Conservation (phyloP, 2,797 vertebrate species). For the Mormyrops boulengeri region DNA sequence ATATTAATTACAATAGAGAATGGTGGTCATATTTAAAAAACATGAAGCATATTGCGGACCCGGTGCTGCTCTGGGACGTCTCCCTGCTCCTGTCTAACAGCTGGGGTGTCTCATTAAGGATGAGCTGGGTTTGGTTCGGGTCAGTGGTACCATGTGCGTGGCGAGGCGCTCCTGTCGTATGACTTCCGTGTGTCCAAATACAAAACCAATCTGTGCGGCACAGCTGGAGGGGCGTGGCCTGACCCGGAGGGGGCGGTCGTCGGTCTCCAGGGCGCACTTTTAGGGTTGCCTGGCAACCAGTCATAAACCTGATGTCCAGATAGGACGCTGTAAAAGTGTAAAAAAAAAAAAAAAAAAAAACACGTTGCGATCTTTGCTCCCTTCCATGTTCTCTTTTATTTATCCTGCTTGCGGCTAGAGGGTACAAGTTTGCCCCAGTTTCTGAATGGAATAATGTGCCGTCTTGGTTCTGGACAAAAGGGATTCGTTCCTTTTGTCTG, state of each 20-base stretch:
- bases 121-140: neutral
- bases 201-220: neutral
- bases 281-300: slow-evolving; percentile 10
- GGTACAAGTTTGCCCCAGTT: neutral
- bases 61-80: neutral
- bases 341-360: neutral
- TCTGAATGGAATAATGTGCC: neutral
- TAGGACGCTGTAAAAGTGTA: neutral
- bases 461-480: neutral
- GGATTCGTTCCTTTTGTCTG: neutral
- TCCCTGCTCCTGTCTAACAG: neutral
- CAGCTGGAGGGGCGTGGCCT: neutral
- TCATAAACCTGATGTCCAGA: neutral
- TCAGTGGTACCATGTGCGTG: slow-evolving; percentile 10
- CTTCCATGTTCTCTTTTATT: neutral
- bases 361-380: neutral
- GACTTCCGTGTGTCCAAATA: neutral
- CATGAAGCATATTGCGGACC: neutral
- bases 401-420: neutral
- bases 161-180: neutral
- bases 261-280: neutral
- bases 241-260: neutral
- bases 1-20: neutral
- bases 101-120: neutral
- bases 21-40: neutral